A percentile compares a stretch with the other conserved stretches of the same genome.
Evolutionary conservation across 2,888 invertebrate genomes (phyloP).

Genomic region (Chaetogeoica ovagalla): DNA sequence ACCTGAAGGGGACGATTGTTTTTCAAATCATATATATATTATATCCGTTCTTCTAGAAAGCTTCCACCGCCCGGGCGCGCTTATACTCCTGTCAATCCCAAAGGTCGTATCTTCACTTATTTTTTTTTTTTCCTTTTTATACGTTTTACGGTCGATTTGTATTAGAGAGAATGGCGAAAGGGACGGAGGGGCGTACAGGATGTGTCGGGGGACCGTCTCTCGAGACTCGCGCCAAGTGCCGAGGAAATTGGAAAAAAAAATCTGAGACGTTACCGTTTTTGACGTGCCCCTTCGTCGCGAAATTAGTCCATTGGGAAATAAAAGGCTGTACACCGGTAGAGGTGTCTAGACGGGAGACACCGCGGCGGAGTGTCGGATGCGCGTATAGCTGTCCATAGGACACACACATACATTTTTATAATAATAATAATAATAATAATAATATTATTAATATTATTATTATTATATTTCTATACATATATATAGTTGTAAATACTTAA

Average conservation of each 20-base stretch:
- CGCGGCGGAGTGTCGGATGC: too few relatives aligned
- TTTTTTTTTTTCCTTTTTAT: constrained; percentile 4
- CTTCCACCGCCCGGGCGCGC: too few relatives aligned
- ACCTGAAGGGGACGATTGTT: too few relatives aligned
- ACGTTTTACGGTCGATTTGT: constrained; percentile 35
- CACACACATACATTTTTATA: too few relatives aligned
- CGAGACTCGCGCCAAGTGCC: neutral
- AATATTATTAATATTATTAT: neutral
- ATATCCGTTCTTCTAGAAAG: too few relatives aligned
- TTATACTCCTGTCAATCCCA: too few relatives aligned
- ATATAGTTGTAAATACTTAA: neutral
- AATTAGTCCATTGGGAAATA: constrained; percentile 44
- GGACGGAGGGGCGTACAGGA: neutral
- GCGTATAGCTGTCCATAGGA: neutral
- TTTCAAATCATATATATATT: too few relatives aligned
- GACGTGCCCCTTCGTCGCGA: constrained; percentile 23
- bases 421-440: too few relatives aligned
- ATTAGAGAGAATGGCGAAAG: neutral
- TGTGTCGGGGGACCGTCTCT: neutral
- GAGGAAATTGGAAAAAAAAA: constrained; percentile 24
- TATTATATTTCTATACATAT: neutral
- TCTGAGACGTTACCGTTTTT: constrained; percentile 23
- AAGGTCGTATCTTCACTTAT: too few relatives aligned
- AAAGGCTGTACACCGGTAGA: neutral
- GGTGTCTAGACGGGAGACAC: too few relatives aligned